Percentiles rank a stretch among this genome's conserved stretches.
These are phyloP conservation scores for Uropetala carovei DNA, from an alignment of 2,888 invertebrate species.

Conservation along the genomic window DNA sequence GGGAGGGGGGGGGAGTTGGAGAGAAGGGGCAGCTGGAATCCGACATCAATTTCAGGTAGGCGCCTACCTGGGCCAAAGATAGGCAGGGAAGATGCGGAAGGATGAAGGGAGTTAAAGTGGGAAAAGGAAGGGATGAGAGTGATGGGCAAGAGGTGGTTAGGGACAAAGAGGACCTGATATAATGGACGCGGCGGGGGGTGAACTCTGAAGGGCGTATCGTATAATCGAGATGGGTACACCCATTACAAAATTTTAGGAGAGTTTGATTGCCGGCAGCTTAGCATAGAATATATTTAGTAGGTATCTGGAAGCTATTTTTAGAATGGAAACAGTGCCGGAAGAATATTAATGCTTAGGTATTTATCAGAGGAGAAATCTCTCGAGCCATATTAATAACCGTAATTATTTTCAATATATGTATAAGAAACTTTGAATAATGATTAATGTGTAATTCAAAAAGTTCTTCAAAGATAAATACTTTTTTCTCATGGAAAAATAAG, in stretches of 20 bases:
- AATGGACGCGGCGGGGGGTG: conserved; percentile 44
- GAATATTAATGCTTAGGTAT: neutral
- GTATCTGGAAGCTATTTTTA: neutral
- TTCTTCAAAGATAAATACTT: no score
- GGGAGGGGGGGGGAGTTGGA: neutral
- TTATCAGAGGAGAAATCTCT: neutral
- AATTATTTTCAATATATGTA: neutral
- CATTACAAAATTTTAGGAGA: conserved; percentile 23
- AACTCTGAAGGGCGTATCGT: conserved; percentile 4
- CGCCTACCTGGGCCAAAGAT: conserved; percentile 50
- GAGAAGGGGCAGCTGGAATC: conserved; percentile 47
- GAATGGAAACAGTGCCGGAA: conserved; percentile 13
- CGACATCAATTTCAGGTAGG: conserved; percentile 52
- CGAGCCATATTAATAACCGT: neutral
- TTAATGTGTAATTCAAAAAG: neutral
- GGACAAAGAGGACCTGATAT: conserved; percentile 12
- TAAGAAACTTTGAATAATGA: neutral
- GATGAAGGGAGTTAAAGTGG: neutral
- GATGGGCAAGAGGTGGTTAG: conserved; percentile 11
- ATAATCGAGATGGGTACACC: conserved; percentile 13
- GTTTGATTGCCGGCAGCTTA: conserved; percentile 22
- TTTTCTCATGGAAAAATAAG: no score
- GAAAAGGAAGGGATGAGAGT: neutral
- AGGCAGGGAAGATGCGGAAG: conserved; percentile 17
- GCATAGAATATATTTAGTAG: conserved; percentile 6